These are phyloP conservation scores for Mimumesa dahlbomi DNA, from an alignment of 2,888 invertebrate species.

Conservation along the genomic window DNA sequence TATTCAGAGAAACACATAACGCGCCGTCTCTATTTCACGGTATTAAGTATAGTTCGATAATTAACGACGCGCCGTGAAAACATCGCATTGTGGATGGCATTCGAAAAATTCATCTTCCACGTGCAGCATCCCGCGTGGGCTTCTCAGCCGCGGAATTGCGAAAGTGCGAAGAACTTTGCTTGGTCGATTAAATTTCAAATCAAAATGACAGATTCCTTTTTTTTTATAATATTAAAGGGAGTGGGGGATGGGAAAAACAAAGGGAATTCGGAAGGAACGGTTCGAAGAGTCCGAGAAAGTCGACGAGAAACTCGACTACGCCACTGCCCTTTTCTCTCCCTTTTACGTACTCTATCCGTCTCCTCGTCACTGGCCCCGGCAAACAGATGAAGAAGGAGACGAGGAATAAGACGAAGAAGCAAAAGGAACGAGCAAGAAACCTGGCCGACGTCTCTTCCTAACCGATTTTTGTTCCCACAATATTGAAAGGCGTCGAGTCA, in stretches of 20 bases:
- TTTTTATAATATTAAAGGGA: too few species aligned
- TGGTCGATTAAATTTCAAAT: slow-evolving; percentile 5
- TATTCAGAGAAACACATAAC: too few species aligned
- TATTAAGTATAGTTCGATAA: too few species aligned
- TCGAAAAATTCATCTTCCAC: too few species aligned
- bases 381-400: slow-evolving; percentile 18
- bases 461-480: slow-evolving; percentile 78
- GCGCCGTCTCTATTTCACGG: too few species aligned
- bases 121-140: too few species aligned
- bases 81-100: too few species aligned
- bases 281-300: slow-evolving; percentile 14
- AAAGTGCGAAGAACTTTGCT: background rate
- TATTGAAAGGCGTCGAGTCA: slow-evolving; percentile 79
- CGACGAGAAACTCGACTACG: background rate
- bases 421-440: slow-evolving; percentile 49
- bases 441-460: slow-evolving; percentile 66
- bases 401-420: slow-evolving; percentile 46
- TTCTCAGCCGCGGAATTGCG: too few species aligned
- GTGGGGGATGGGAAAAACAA: background rate
- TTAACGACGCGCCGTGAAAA: too few species aligned
- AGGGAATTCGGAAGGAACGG: background rate
- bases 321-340: slow-evolving; percentile 1
- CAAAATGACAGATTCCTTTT: too few species aligned
- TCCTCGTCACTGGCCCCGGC: slow-evolving; percentile 38
- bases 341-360: slow-evolving; percentile 32